Conservation (phyloP, 2,888 invertebrate genomes). For the Neelides folsomi region DNA sequence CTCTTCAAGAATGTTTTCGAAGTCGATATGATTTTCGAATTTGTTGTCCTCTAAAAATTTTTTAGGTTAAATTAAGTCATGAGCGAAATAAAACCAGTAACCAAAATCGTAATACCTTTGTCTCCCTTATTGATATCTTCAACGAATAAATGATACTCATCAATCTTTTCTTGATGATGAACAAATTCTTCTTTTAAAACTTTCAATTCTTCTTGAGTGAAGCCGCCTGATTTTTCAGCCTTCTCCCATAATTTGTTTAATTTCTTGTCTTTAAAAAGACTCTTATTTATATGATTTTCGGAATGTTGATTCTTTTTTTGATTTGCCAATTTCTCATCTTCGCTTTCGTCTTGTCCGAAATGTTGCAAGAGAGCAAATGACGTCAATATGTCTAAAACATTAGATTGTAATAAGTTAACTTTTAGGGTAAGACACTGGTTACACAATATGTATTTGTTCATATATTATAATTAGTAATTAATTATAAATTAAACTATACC, state of each 20-base stretch:
- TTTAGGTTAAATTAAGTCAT: not conserved
- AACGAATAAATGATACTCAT: conserved; percentile 70
- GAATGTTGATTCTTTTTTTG: conserved; percentile 42
- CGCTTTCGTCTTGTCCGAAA: conserved; percentile 49
- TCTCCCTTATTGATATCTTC: conserved; percentile 51
- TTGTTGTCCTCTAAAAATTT: not conserved
- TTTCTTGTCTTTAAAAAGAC: conserved; percentile 77
- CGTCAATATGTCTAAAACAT: conserved; percentile 53
- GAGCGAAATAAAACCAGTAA: not conserved
- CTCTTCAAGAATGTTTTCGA: not conserved
- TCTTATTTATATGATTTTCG: conserved; percentile 50
- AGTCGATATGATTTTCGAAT: not conserved
- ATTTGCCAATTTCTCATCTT: conserved; percentile 44
- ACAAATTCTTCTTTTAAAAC: conserved; percentile 74
- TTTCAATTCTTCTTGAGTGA: conserved; percentile 57
- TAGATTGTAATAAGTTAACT: too few species aligned
- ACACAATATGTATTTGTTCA: conserved; percentile 11
- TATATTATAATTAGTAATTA: too few species aligned
- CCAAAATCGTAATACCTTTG: conserved; percentile 13
- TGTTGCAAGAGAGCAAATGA: conserved; percentile 66
- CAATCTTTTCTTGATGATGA: conserved; percentile 85
- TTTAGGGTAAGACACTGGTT: conserved; percentile 4
- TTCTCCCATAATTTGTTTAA: conserved; percentile 78
- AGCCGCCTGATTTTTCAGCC: conserved; percentile 61
- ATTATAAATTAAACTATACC: conserved; percentile 38